Evolutionary conservation across 2,888 invertebrate species (phyloP).

Genomic region (Ptychoptera contaminata): DNA sequence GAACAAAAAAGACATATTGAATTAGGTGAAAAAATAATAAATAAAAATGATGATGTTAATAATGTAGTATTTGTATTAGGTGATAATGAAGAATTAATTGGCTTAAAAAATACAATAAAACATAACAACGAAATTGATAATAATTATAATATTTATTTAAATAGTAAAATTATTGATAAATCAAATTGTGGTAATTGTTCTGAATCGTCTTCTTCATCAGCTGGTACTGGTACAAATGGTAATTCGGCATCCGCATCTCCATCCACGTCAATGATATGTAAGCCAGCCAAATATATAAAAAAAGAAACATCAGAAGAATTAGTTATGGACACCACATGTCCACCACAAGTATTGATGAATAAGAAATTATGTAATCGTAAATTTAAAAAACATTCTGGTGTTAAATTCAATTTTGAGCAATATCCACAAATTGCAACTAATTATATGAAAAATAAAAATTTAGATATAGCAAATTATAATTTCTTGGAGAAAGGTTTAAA

Average conservation of each 20-base stretch:
- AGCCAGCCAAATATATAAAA: too few relatives aligned
- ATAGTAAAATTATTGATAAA: not conserved
- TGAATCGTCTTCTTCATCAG: too few relatives aligned
- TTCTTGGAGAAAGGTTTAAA: slow-evolving; percentile 40
- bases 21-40: slow-evolving; percentile 19
- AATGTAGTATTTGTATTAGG: slow-evolving; percentile 53
- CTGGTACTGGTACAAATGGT: not conserved
- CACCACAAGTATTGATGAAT: slow-evolving; percentile 13
- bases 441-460: slow-evolving; percentile 59
- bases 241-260: not conserved
- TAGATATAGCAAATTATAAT: slow-evolving; percentile 43
- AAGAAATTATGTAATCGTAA: slow-evolving; percentile 32
- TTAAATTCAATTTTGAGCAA: slow-evolving; percentile 58
- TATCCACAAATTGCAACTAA: slow-evolving; percentile 58
- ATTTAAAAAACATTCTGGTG: slow-evolving; percentile 46
- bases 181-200: too few relatives aligned
- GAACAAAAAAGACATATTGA: slow-evolving; percentile 26
- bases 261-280: too few relatives aligned
- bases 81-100: slow-evolving; percentile 50
- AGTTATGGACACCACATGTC: not conserved
- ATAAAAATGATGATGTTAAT: slow-evolving; percentile 8
- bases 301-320: not conserved
- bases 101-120: slow-evolving; percentile 32
- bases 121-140: too few relatives aligned
- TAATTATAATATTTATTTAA: too few relatives aligned